Conservation (phyloP, 92 coral and sea anemone genomes). For the Porites evermanni region DNA sequence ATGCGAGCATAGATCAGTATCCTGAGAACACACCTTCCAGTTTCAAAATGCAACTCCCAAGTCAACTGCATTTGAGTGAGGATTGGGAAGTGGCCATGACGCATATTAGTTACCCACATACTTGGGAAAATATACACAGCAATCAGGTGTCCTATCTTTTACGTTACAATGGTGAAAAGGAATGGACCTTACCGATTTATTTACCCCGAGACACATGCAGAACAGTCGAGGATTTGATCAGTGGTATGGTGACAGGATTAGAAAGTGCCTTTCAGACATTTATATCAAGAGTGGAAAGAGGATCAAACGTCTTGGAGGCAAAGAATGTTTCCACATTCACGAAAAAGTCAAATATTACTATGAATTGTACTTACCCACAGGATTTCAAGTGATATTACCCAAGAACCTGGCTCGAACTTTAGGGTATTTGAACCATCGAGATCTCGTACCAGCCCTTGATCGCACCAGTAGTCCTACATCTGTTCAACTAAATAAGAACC, state of each 20-base stretch:
- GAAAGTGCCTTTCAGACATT: background rate
- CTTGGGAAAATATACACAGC: slow-evolving; percentile 28
- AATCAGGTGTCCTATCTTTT: background rate
- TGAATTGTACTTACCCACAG: background rate
- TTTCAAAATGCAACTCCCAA: background rate
- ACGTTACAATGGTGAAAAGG: background rate
- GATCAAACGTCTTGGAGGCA: slow-evolving; percentile 1
- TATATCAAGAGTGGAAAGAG: background rate
- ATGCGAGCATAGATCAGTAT: no score
- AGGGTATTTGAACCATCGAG: slow-evolving; percentile 14
- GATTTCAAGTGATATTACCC: slow-evolving; percentile 10
- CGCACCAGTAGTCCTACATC: background rate
- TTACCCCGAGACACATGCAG: slow-evolving; percentile 12
- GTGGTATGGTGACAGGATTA: slow-evolving; percentile 12
- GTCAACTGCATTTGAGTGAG: slow-evolving; percentile 6
- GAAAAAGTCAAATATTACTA: background rate
- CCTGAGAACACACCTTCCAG: no score
- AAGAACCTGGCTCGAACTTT: slow-evolving; percentile 20
- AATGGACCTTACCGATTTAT: background rate
- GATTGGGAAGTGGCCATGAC: slow-evolving; percentile 28
- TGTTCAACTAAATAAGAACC: background rate
- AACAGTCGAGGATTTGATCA: slow-evolving; percentile 1
- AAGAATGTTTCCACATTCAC: slow-evolving; percentile 19
- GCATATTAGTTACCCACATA: slow-evolving; percentile 30
- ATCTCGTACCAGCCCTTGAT: background rate